A percentile compares a stretch with the other conserved stretches of the same genome.
Evolutionary conservation across 92 coral and sea anemone species (phyloP).

Genomic region (Phymanthus crucifer): DNA sequence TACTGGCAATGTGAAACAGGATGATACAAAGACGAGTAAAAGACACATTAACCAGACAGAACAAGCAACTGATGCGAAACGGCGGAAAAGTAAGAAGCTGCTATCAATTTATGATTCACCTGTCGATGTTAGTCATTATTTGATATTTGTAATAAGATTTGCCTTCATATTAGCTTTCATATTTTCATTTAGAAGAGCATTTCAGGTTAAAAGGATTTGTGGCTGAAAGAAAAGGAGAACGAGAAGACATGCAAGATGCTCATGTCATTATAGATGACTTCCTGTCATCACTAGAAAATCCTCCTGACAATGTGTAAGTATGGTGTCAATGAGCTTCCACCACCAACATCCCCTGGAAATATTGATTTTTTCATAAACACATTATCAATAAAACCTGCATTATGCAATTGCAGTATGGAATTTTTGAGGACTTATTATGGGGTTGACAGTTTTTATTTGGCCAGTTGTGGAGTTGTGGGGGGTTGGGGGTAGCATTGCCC

Average conservation of each 20-base stretch:
- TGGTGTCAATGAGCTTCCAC: not conserved
- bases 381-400: not conserved
- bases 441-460: too few species aligned
- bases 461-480: too few species aligned
- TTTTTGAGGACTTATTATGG: too few species aligned
- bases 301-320: slow-evolving; percentile 43
- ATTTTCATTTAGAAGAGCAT: slow-evolving; percentile 23
- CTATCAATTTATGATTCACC: not conserved
- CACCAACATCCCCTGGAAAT: too few species aligned
- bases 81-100: not conserved
- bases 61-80: not conserved
- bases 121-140: too few species aligned
- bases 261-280: slow-evolving; percentile 82
- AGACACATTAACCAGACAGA: not conserved
- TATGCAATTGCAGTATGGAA: too few species aligned
- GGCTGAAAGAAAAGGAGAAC: slow-evolving; percentile 95
- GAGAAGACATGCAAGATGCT: slow-evolving; percentile 99
- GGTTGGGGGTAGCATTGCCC: too few species aligned
- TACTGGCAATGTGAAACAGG: not conserved
- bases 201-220: slow-evolving; percentile 86
- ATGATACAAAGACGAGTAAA: not conserved
- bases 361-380: too few species aligned
- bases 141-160: too few species aligned
- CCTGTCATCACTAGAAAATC: slow-evolving; percentile 8
- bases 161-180: not conserved